These are phyloP conservation scores for Sarcophaga subvicina DNA, from an alignment of 2,888 invertebrate genomes.

Conservation along the genomic window DNA sequence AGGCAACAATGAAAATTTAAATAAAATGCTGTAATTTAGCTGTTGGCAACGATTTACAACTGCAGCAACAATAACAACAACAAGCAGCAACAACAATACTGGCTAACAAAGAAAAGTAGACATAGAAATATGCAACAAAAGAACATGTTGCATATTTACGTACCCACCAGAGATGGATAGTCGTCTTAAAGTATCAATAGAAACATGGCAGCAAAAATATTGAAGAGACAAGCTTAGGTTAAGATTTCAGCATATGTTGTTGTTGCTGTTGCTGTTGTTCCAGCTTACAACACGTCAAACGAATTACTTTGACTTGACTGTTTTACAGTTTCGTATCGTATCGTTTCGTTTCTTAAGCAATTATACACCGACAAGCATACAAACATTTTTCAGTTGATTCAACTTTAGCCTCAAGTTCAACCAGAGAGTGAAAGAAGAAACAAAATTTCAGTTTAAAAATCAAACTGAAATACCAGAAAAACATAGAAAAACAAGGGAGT, in stretches of 20 bases:
- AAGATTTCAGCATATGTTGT: constrained; percentile 31
- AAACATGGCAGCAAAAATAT: constrained; percentile 31
- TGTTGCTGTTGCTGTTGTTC: constrained; percentile 45
- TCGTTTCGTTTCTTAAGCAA: constrained; percentile 71
- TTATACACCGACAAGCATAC: constrained; percentile 77
- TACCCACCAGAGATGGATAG: constrained; percentile 3
- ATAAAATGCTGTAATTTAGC: constrained; percentile 71
- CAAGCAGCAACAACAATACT: constrained; percentile 35
- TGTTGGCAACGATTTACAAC: constrained; percentile 70
- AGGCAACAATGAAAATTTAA: constrained; percentile 63
- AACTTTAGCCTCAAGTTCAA: constrained; percentile 82
- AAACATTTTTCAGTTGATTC: constrained; percentile 73
- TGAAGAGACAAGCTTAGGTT: constrained; percentile 22
- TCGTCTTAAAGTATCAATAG: constrained; percentile 44
- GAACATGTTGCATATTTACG: constrained; percentile 59
- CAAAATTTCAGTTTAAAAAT: constrained; percentile 58
- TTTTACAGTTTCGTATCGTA: constrained; percentile 41
- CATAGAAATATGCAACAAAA: constrained; percentile 46
- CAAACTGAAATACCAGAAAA: constrained; percentile 61
- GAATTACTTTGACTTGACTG: constrained; percentile 66
- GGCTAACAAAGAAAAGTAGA: not conserved
- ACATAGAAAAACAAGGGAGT: constrained; percentile 20
- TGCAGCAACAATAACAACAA: constrained; percentile 53
- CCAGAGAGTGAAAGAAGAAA: constrained; percentile 39
- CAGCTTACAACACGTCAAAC: constrained; percentile 65